phyloP scores from a whole-genome alignment of 2,113 vertebrate genomes.

The Odontophorus gujanensis region DNA sequence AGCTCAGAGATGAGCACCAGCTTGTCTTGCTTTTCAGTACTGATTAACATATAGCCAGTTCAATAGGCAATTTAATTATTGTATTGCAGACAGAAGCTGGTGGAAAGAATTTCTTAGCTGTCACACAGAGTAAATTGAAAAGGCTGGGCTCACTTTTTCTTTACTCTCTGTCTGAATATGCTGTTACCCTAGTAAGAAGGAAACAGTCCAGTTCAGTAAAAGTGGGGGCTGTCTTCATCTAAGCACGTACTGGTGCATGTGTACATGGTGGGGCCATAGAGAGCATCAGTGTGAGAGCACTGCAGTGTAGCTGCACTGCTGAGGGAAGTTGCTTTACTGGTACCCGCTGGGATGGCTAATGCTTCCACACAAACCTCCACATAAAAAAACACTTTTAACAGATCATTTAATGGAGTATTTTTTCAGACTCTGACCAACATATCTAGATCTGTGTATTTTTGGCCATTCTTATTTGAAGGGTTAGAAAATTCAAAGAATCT shows the following conservation, averaged over 20 bases:
- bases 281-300: not conserved
- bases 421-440: not conserved
- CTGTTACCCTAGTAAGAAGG: not conserved
- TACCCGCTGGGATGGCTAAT: not conserved
- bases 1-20: not conserved
- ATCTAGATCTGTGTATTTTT: not conserved
- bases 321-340: not conserved
- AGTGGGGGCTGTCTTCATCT: not conserved
- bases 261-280: rapidly evolving
- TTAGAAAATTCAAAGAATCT: not conserved
- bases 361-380: not conserved
- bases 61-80: not conserved
- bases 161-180: not conserved
- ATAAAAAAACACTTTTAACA: not conserved
- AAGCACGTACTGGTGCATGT: not conserved
- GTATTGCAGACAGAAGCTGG: not conserved
- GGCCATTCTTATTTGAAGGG: not conserved
- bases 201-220: not conserved
- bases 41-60: not conserved
- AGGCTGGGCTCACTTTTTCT: not conserved
- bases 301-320: not conserved
- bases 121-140: not conserved
- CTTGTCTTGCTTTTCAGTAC: not conserved
- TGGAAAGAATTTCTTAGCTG: not conserved
- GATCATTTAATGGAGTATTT: not conserved